Evolutionary conservation across 2,797 vertebrate species (phyloP), one percentile per base, ranked within the genome.

Genomic region (Psittacula derbiana): DNA sequence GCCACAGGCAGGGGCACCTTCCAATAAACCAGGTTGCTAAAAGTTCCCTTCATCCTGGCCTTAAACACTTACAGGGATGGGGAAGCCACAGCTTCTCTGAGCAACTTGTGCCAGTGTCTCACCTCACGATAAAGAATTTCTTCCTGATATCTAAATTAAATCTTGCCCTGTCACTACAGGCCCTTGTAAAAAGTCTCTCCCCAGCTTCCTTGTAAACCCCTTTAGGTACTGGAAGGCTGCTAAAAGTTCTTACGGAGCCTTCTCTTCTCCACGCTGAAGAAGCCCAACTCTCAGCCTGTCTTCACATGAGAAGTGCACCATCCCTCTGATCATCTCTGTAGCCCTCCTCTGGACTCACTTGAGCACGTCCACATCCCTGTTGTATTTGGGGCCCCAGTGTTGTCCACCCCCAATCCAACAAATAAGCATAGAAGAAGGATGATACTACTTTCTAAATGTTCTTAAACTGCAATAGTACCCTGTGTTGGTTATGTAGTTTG

Each of bases 111-210:
- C 41, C 53, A 36, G 6, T 66, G 9, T 11, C 47, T 67, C 25
- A 53, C 27, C 18, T 31, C 21, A n/a, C 27, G 60, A 53, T 66
- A 60, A 66, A 84, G 33, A 60, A 36, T 36, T 40, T 79, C 46
- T 36, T 79, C 30, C 30, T 72, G 60, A 16, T 12, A 17, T 24
- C 21, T 36, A 24, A n/a, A 47, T 18, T 49, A 44, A 76, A 49
- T 50, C 19, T 55, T 73, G 27, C 60, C 6, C 58, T 79, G 41
- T 14, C 23, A 20, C 46, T 41, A 4, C 50, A 18, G 55, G 20
- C n/a, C 6, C 2, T 2, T 79, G 46, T 44, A 67, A 71, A 55
- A 67, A 43, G 43, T 53, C 0, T 0, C 6, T 66, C 12, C 41
- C 15, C 6, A 55, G 52, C 52, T 55, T 55, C n/a, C 31, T n/a